Evolutionary conservation across 2,113 vertebrate species (phyloP), one percentile per base, ranked within the genome.

Genomic region (Aplodontia rufa): DNA sequence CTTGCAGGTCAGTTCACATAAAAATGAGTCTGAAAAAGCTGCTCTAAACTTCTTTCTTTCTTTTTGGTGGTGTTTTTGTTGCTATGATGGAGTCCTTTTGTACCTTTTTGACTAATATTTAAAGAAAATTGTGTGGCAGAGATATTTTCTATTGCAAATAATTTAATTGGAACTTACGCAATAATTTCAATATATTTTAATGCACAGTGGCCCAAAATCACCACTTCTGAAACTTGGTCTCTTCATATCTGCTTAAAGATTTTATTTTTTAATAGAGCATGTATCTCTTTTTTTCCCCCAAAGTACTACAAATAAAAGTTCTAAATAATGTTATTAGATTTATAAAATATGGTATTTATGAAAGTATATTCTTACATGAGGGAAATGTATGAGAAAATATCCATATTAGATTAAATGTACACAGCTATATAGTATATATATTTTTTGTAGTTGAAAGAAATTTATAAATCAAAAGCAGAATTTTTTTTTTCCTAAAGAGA

Each of bases 1-100:
- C 85, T 93, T 91, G 93, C 92, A 93, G 49, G 69, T 81, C 47
- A 96, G 3, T 69, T 96, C 75, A 89, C 64, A 74, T 94, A 78
- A 93, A 94, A 37, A 78, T 62, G 49, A 42, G 19, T 80, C 24
- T n/a, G n/a, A 37, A 66, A 58, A 84, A 84, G 30, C 9, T 69
- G 8, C 7, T 72, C n/a, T 92, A 49, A 90, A 87, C 49, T 71
- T 79, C 24, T 62, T 62, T 79, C 24, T 62, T 62, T 30, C 4
- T 45, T 58, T 78, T 93, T 49, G 68, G 3, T 93, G 40, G 64
- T 72, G 13, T 69, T 90, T 92, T 93, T 95, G 53, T 92, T 92
- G 37, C 51, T 96, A 5, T 89, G 89, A 68, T 80, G 7, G 75
- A 35, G 32, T 93, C 8, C 47, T 86, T 90, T 89, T 76, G 42